phyloP scores from a whole-genome alignment of 1,140 invertebrate genomes.

The Glossosoma conforme region DNA sequence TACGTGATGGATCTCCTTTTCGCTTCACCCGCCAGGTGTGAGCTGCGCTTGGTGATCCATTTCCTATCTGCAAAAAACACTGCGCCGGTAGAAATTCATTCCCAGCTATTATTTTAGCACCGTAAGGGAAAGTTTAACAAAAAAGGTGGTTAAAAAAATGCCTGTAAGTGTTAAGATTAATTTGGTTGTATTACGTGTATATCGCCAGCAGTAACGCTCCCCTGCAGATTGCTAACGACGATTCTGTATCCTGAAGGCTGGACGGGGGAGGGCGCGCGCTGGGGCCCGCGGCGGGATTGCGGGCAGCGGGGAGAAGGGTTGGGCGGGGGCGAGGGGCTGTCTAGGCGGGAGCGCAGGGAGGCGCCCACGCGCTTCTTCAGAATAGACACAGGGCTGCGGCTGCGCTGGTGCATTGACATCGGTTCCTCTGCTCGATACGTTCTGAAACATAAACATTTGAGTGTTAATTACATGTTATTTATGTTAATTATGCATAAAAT shows the following conservation, averaged over 20 bases:
- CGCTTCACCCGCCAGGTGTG: too few species aligned
- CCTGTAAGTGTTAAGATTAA: too few species aligned
- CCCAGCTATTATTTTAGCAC: too few species aligned
- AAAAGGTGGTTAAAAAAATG: too few species aligned
- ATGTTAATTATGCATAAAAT: too few species aligned
- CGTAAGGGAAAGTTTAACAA: too few species aligned
- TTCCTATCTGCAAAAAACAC: too few species aligned
- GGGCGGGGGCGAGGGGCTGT: not conserved
- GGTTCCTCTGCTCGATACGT: conserved; percentile 12
- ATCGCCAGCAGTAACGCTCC: conserved; percentile 80
- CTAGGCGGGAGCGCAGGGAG: conserved; percentile 11
- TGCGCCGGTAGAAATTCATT: too few species aligned
- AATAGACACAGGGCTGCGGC: conserved; percentile 46
- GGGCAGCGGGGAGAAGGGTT: not conserved
- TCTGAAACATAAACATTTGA: conserved; percentile 12
- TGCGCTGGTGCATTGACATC: conserved; percentile 33
- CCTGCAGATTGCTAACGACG: conserved; percentile 82
- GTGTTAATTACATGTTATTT: conserved; percentile 4
- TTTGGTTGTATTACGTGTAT: conserved; percentile 77
- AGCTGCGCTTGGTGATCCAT: too few species aligned
- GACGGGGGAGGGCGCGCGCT: conserved; percentile 5
- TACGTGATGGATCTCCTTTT: too few species aligned
- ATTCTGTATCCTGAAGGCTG: conserved; percentile 63
- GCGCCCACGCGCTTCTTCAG: conserved; percentile 47
- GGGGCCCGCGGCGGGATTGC: not conserved